These are phyloP conservation scores for Nothobranchius furzeri DNA, from an alignment of 2,113 vertebrate species.

Conservation along the genomic window DNA sequence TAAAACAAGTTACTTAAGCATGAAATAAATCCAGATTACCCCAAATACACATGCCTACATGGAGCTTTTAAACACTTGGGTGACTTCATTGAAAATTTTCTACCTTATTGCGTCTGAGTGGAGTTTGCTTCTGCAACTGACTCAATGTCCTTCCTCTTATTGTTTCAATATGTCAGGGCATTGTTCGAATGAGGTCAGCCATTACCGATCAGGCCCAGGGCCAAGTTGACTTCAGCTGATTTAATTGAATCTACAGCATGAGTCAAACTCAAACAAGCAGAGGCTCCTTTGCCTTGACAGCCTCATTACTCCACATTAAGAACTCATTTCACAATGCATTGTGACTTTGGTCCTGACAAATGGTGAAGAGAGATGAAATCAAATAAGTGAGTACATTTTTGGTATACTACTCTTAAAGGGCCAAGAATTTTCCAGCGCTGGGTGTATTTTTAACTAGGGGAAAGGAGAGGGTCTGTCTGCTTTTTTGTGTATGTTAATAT, in stretches of 20 bases:
- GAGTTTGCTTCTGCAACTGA: slow-evolving; percentile 74
- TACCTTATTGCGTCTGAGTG: slow-evolving; percentile 67
- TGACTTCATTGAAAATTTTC: slow-evolving; percentile 66
- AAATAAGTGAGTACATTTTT: slow-evolving; percentile 69
- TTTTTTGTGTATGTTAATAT: slow-evolving; percentile 64
- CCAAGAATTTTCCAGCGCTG: slow-evolving; percentile 41
- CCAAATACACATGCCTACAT: slow-evolving; percentile 34
- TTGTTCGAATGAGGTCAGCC: slow-evolving; percentile 82
- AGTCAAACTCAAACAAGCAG: slow-evolving; percentile 81
- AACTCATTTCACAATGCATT: slow-evolving; percentile 76
- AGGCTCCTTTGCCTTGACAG: slow-evolving; percentile 76
- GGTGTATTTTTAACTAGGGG: slow-evolving; percentile 36
- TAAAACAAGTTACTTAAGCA: neutral
- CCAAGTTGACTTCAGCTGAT: slow-evolving; percentile 78
- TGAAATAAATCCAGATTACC: neutral
- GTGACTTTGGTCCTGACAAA: slow-evolving; percentile 76
- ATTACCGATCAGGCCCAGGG: slow-evolving; percentile 76
- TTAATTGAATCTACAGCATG: slow-evolving; percentile 80
- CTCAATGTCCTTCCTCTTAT: slow-evolving; percentile 79
- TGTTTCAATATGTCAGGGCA: slow-evolving; percentile 80
- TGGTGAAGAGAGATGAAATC: slow-evolving; percentile 69
- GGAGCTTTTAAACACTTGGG: slow-evolving; percentile 51
- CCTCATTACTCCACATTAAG: slow-evolving; percentile 81
- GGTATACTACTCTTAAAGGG: slow-evolving; percentile 46
- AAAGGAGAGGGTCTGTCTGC: slow-evolving; percentile 35